Evolutionary conservation across 2,888 invertebrate species (phyloP), one percentile per base, ranked within the genome.

Genomic region (Formica aserva): DNA sequence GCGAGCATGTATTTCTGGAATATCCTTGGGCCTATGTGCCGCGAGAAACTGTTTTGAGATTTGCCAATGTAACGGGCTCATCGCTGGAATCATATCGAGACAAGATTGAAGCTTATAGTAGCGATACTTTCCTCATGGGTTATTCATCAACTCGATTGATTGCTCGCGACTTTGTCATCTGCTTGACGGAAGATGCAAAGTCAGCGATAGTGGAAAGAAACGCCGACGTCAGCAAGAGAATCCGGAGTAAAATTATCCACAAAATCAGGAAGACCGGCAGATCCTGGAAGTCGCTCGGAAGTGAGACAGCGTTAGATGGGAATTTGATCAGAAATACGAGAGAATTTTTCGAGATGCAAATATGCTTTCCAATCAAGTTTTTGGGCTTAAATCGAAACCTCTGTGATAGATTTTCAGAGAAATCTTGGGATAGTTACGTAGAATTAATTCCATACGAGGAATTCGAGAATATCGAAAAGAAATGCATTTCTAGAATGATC

Each of bases 121-220:
- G 74, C 9, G 78, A 89, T 9, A 69, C 86, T 32, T 92, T 96
- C 5, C 94, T 97, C 0, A 91, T 97, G 76, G 97, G 97, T 0
- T 97, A 97, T 89, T 96, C 96, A 18, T 96, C 96, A 0, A 96
- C 96, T 62, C 96, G 96, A 90, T 95, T 96, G 0, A 95, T 95
- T 75, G 95, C 95, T 3, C 96, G 97, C 91, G 96, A 97, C 45
- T 97, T 97, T 91, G 96, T 97, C 77, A 95, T 97, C 45, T 97
- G 97, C 85, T 94, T 96, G 1, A 96, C 96, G 0, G 94, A 93
- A 86, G 95, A 95, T 86, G 95, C 96, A 0, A 95, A 95, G 65
- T 96, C 96, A 71, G 92, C 77, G 88, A 93, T 88, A 2, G 66
- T 83, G 4, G 41, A 45, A 2, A 89, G 92, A n/a, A 94, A 94